Evolutionary conservation across 2,888 invertebrate genomes (phyloP), one percentile per base, ranked within the genome.

Genomic region (Mesorhabditis spiculigera): DNA sequence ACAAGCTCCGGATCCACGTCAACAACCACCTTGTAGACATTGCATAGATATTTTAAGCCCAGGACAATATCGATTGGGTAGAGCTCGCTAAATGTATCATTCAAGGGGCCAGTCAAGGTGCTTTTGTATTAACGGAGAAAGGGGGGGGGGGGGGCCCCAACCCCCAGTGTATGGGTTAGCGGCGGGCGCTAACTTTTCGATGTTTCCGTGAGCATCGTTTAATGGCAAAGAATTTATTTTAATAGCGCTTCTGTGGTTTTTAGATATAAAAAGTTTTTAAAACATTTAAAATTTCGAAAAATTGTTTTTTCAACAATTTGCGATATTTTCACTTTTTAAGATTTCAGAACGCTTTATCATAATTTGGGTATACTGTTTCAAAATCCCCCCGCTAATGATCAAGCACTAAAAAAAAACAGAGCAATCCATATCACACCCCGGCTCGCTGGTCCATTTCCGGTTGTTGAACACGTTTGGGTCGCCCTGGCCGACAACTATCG

Each of bases 51-150:
- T 10, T 74, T 68, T 6, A 81, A 68, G 4, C 78, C 81, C n/a
- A 81, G 45, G 0, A 81, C 77, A 28, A 81, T 72, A 67, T 81
- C 81, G 63, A 81, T 71, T 10, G 81, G 81, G 69, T 73, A 81
- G 4, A 65, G 61, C 28, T 76, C 74, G 3, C 78, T 80, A 69
- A 61, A 78, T 45, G 8, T 16, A 50, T n/a, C 44, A 28, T 28
- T 28, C 28, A 28, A 28, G 28, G 28, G 28, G 28, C 28, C 28
- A 28, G 28, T 28, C 28, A 28, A 3, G 28, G 28, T 28, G 28
- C 28, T 28, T 28, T 28, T 28, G 28, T 3, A 28, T 28, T 28
- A 28, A 28, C 28, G 28, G 28, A n/a, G n/a, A n/a, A n/a, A n/a
- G 28, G 28, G 28, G 28, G 28, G 28, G 28, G 28, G n/a, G n/a